Evolutionary conservation across 1,140 invertebrate species (phyloP), one percentile per base, ranked within the genome.

Genomic region (Drosophila neocordata): DNA sequence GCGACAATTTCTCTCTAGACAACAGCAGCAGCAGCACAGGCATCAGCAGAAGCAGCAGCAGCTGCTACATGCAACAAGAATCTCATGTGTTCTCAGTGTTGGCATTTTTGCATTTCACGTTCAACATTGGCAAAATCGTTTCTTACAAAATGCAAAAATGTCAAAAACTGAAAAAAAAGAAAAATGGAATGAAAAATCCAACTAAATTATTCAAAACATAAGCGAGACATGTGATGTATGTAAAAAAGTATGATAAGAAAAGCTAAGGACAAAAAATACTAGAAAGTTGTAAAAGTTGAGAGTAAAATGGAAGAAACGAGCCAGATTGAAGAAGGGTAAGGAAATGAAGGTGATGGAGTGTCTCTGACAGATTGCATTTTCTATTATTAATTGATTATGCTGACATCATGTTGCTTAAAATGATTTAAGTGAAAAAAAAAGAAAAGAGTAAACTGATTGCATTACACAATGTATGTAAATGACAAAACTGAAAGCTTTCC

Each of bases 151-250:
- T 83, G 76, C 48, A 77, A 76, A 83, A 82, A 72, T 59, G 31
- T 15, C 55, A 24, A 27, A 55, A 71, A 64, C 15, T 60, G 56
- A 66, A 38, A 51, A 20, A 35, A 22, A 22, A 20, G 11, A 66
- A 60, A 38, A 67, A 22, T 12, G 7, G 13, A n/a, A 22, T 34
- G 35, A 59, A 52, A 69, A 59, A 76, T 34, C 31, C 62, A 18
- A 37, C 63, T 80, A 80, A 84, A 85, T 84, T 84, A 84, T 84
- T 84, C 81, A 84, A 77, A 85, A 85, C 81, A 84, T 77, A 84
- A 80, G 79, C 79, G 77, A 77, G 73, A 66, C 56, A 70, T 85
- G 35, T 60, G 81, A 85, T 80, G 63, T 77, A 71, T 70, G 60
- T 63, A 61, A 44, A 22, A 22, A 31, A 52, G 63, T 77, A 71